Percentiles rank a stretch among this genome's conserved stretches.
These are phyloP conservation scores for Merluccius polli DNA, from an alignment of 2,797 vertebrate genomes.

Conservation along the genomic window DNA sequence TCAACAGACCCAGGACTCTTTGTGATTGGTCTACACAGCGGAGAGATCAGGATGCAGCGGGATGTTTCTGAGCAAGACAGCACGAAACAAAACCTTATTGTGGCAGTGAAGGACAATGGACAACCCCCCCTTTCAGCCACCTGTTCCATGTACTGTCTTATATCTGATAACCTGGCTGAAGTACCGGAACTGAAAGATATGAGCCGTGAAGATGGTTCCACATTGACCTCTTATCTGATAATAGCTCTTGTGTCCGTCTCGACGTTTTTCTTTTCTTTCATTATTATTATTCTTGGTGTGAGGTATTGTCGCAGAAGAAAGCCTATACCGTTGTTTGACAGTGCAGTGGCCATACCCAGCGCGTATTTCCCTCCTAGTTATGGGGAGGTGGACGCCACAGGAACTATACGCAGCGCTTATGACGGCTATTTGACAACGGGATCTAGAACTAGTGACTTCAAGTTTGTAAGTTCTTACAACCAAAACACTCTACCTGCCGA, in stretches of 20 bases:
- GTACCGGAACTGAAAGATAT: conserved; percentile 2
- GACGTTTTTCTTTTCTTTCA: conserved; percentile 4
- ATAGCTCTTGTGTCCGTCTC: conserved; percentile 5
- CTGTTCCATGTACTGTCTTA: conserved; percentile 20
- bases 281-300: conserved; percentile 6
- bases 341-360: conserved; percentile 9
- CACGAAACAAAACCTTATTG: conserved; percentile 43
- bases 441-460: conserved; percentile 33
- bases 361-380: conserved; percentile 38
- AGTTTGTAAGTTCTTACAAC: conserved; percentile 28
- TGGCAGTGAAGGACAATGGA: conserved; percentile 57
- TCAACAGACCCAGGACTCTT: conserved; percentile 31
- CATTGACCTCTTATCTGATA: conserved; percentile 70
- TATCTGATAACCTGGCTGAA: conserved; percentile 9
- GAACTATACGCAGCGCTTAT: conserved; percentile 41
- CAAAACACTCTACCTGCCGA: conserved; percentile 14
- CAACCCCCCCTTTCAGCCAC: not conserved
- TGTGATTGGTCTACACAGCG: not conserved
- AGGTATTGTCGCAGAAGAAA: conserved; percentile 6
- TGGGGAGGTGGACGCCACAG: conserved; percentile 34
- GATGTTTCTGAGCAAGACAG: not conserved
- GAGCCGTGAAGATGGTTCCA: conserved; percentile 18
- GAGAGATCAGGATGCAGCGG: not conserved
- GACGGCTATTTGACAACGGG: conserved; percentile 42
- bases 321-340: conserved; percentile 4